Conservation (phyloP, 2,888 invertebrate genomes). For the Rhimphoctona megacephalus region DNA sequence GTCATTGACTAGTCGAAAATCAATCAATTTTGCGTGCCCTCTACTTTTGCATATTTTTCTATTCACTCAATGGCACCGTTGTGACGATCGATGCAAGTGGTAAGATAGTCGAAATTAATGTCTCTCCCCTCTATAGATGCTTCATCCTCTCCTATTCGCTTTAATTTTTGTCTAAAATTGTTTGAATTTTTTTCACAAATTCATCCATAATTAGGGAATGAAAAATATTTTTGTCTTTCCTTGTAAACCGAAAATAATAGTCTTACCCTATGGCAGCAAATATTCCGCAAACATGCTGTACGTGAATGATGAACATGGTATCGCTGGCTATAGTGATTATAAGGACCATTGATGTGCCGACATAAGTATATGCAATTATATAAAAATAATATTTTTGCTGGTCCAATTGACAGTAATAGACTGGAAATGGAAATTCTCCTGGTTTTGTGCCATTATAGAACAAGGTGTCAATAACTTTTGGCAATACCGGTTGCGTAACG, state of each 20-base stretch:
- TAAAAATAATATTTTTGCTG: constrained; percentile 58
- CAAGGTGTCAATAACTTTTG: constrained; percentile 51
- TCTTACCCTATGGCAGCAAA: constrained; percentile 55
- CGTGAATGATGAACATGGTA: constrained; percentile 49
- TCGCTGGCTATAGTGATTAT: constrained; percentile 18
- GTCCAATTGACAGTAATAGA: constrained; percentile 40
- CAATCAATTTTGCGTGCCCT: background rate
- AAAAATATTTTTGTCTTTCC: background rate
- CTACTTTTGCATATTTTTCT: constrained; percentile 11
- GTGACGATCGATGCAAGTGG: constrained; percentile 49
- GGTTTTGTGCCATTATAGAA: constrained; percentile 45
- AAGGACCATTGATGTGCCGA: background rate
- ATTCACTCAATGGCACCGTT: constrained; percentile 53
- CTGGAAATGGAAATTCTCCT: constrained; percentile 50
- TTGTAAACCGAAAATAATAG: background rate
- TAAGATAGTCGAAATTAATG: constrained; percentile 21
- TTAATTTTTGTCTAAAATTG: constrained; percentile 38
- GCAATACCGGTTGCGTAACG: constrained; percentile 35
- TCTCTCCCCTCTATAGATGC: background rate
- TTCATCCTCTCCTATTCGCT: constrained; percentile 18
- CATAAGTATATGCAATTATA: constrained; percentile 36
- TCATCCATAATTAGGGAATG: background rate
- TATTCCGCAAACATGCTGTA: constrained; percentile 47
- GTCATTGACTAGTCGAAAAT: background rate
- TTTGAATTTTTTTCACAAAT: background rate